Conservation (phyloP, 2,113 vertebrate species). For the Heloderma charlesbogerti region DNA sequence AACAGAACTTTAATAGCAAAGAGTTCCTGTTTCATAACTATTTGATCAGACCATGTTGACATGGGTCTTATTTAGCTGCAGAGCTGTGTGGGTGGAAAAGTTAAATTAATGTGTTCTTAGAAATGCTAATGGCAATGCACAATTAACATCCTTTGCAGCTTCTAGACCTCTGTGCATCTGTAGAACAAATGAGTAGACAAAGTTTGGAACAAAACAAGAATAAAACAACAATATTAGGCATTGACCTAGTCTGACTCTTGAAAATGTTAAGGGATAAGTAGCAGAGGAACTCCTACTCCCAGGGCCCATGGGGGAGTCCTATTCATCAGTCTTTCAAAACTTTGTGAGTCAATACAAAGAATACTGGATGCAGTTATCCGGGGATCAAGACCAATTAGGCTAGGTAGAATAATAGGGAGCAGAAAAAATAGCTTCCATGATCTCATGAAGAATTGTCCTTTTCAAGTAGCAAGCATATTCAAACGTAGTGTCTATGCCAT, state of each 20-base stretch:
- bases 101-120: background rate
- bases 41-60: background rate
- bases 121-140: background rate
- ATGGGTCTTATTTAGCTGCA: background rate
- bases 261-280: background rate
- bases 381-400: background rate
- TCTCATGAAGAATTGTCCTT: background rate
- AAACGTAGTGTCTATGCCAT: no score
- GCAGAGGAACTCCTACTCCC: background rate
- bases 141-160: background rate
- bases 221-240: background rate
- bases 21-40: background rate
- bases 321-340: background rate
- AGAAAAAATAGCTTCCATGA: background rate
- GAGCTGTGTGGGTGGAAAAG: background rate
- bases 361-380: background rate
- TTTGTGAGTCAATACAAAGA: background rate
- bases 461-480: background rate
- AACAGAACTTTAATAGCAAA: constrained; percentile 6
- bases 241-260: background rate
- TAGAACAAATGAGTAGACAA: background rate
- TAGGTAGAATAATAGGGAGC: background rate
- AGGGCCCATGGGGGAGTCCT: background rate
- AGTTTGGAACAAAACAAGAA: background rate
- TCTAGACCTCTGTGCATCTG: background rate